Percentiles rank a stretch among this genome's conserved stretches.
phyloP scores from a whole-genome alignment of 92 coral and sea anemone species.

The Phenganax marumi region DNA sequence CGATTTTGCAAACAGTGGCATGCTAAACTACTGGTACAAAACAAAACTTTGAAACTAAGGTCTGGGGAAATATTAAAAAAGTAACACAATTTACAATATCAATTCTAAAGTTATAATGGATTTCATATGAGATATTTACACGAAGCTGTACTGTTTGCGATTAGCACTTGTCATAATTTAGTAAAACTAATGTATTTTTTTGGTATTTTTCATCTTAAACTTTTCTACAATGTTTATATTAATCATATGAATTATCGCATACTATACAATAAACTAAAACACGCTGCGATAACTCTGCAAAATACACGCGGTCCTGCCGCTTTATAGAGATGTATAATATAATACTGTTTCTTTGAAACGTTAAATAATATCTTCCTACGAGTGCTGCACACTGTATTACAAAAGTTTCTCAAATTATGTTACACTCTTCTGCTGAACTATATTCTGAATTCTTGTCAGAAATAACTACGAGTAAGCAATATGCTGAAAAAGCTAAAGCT shows the following conservation, averaged over 20 bases:
- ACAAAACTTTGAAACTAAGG: too few species aligned
- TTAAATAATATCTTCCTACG: neutral
- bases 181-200: neutral
- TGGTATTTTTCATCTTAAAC: neutral
- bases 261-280: neutral
- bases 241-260: neutral
- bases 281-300: neutral
- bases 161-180: neutral
- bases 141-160: neutral
- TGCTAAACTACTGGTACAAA: too few species aligned
- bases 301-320: constrained; percentile 11
- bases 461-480: neutral
- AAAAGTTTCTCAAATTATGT: neutral
- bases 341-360: neutral
- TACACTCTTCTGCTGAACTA: neutral
- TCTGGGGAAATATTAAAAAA: too few species aligned
- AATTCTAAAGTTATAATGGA: too few species aligned
- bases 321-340: neutral
- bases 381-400: neutral
- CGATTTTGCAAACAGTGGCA: too few species aligned
- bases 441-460: neutral
- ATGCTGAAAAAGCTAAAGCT: neutral
- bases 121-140: neutral
- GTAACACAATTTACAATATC: too few species aligned
- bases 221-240: constrained; percentile 15